phyloP scores from a whole-genome alignment of 2,113 vertebrate genomes.

The Probosciger aterrimus region DNA sequence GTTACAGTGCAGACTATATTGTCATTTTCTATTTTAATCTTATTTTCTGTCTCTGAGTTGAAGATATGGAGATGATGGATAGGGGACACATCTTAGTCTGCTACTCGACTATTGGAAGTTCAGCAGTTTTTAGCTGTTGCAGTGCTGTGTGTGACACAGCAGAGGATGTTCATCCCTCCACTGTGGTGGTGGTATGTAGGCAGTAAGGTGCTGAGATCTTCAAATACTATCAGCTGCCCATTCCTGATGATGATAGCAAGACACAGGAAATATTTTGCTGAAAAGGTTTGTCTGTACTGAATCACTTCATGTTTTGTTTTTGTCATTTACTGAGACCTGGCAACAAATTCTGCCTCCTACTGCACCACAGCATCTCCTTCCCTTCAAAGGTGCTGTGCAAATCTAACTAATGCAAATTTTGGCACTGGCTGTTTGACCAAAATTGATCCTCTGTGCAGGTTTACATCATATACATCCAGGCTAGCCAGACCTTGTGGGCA shows the following conservation, averaged over 20 bases:
- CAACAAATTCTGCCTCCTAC: not conserved
- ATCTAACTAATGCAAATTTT: not conserved
- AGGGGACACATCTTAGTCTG: not conserved
- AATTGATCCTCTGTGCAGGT: not conserved
- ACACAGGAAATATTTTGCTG: not conserved
- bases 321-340: not conserved
- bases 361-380: not conserved
- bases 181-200: not conserved
- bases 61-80: not conserved
- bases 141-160: not conserved
- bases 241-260: not conserved
- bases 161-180: not conserved
- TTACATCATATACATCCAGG: not conserved
- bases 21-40: slow-evolving; percentile 46
- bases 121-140: not conserved
- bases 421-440: not conserved
- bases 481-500: not conserved
- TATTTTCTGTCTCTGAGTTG: slow-evolving; percentile 43
- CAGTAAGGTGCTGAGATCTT: not conserved
- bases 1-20: not conserved
- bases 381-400: not conserved
- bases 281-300: not conserved
- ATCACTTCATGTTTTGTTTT: not conserved
- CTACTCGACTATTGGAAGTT: not conserved
- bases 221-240: not conserved